Evolutionary conservation across 2,797 vertebrate species (phyloP).

Genomic region (Apogon talboti): DNA sequence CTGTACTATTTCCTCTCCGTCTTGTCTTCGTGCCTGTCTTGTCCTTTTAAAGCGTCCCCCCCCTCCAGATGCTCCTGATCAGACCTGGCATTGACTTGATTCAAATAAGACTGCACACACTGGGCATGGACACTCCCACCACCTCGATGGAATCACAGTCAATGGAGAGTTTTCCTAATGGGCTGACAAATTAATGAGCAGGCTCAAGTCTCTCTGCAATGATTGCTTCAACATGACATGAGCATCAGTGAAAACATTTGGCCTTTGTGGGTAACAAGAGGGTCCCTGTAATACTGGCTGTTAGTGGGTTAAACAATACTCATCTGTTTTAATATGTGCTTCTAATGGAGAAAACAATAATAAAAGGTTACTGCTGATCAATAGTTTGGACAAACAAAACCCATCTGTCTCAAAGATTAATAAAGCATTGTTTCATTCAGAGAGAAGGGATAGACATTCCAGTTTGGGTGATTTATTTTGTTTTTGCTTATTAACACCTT

Average conservation of each 20-base stretch:
- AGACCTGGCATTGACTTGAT: slow-evolving; percentile 76
- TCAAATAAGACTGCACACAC: slow-evolving; percentile 76
- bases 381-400: slow-evolving; percentile 69
- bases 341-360: slow-evolving; percentile 80
- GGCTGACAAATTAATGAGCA: slow-evolving; percentile 76
- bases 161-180: slow-evolving; percentile 71
- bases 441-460: slow-evolving; percentile 65
- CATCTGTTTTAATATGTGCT: slow-evolving; percentile 80
- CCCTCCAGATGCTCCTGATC: slow-evolving; percentile 54
- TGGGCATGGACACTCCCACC: slow-evolving; percentile 58
- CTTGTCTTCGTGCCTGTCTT: slow-evolving; percentile 54
- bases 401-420: slow-evolving; percentile 77
- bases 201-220: slow-evolving; percentile 61
- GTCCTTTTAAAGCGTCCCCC: slow-evolving; percentile 51
- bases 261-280: slow-evolving; percentile 49
- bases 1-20: slow-evolving; percentile 41
- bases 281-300: slow-evolving; percentile 27
- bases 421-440: slow-evolving; percentile 76
- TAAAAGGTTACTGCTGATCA: slow-evolving; percentile 82
- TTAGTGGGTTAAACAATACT: slow-evolving; percentile 68
- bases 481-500: slow-evolving; percentile 71
- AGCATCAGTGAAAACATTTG: slow-evolving; percentile 62
- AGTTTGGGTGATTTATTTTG: slow-evolving; percentile 72
- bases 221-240: slow-evolving; percentile 64
- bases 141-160: slow-evolving; percentile 70